phyloP scores from a whole-genome alignment of 2,888 invertebrate species.

The Brachycybe producta region DNA sequence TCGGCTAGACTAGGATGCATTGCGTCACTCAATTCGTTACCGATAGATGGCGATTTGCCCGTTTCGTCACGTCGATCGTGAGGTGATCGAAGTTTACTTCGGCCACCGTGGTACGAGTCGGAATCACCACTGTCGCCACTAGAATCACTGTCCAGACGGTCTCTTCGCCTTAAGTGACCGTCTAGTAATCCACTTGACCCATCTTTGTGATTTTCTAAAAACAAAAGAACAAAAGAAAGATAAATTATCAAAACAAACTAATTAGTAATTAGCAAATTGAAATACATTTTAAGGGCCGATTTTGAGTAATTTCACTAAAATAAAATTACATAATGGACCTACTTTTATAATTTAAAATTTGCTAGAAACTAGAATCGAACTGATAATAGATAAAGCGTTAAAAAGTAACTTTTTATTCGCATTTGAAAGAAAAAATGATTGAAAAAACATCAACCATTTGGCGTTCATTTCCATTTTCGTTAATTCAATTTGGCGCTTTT shows the following conservation, averaged over 20 bases:
- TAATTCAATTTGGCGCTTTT: no score
- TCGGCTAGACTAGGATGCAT: slow-evolving; percentile 14
- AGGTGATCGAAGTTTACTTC: slow-evolving; percentile 5
- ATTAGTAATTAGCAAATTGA: background rate
- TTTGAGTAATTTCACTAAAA: no score
- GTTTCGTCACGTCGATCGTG: slow-evolving; percentile 1
- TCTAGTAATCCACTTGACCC: slow-evolving; percentile 17
- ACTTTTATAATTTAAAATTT: no score
- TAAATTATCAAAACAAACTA: background rate
- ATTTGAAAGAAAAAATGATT: no score
- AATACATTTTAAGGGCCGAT: background rate
- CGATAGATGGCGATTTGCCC: slow-evolving; percentile 17
- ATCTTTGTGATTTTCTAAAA: slow-evolving; percentile 16
- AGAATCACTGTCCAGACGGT: slow-evolving; percentile 30
- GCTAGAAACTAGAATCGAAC: no score
- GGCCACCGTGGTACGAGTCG: slow-evolving; percentile 21
- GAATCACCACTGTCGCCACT: slow-evolving; percentile 34
- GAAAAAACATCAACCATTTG: no score
- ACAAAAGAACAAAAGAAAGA: background rate
- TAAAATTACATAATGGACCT: no score
- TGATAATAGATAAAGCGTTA: no score
- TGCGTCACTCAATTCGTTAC: slow-evolving; percentile 22
- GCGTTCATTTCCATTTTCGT: no score
- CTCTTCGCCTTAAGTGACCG: slow-evolving; percentile 26
- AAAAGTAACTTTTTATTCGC: no score